These are phyloP conservation scores for Cheumatopsyche charites DNA, from an alignment of 1,140 invertebrate species.

Conservation along the genomic window DNA sequence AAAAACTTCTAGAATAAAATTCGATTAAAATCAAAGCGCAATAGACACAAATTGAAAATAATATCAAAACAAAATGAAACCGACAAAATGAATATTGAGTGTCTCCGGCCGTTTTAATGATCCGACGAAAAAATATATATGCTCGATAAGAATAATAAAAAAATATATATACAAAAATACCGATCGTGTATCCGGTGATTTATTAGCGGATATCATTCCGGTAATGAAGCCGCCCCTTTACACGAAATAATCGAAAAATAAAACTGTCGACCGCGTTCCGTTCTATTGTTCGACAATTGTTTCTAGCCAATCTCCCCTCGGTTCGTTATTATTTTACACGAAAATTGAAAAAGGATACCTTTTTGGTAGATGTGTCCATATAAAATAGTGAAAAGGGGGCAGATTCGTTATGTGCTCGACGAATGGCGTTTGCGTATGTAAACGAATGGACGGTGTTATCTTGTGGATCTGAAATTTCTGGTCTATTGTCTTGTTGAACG, in stretches of 20 bases:
- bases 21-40: no score
- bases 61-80: no score
- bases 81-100: background rate
- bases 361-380: background rate
- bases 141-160: background rate
- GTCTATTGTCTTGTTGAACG: slow-evolving; percentile 14
- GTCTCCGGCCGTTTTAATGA: background rate
- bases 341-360: slow-evolving; percentile 6
- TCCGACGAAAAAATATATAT: background rate
- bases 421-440: no score
- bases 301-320: background rate
- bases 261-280: slow-evolving; percentile 11
- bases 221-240: slow-evolving; percentile 18
- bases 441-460: slow-evolving; percentile 39
- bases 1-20: no score
- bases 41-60: no score
- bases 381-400: slow-evolving; percentile 15
- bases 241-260: background rate
- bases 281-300: slow-evolving; percentile 13
- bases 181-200: slow-evolving; percentile 18
- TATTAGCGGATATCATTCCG: slow-evolving; percentile 21
- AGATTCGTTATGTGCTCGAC: slow-evolving; percentile 15
- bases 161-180: slow-evolving; percentile 1
- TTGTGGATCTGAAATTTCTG: slow-evolving; percentile 30
- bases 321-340: slow-evolving; percentile 16